phyloP scores from a whole-genome alignment of 2,888 invertebrate genomes.

The Synergus gifuensis region DNA sequence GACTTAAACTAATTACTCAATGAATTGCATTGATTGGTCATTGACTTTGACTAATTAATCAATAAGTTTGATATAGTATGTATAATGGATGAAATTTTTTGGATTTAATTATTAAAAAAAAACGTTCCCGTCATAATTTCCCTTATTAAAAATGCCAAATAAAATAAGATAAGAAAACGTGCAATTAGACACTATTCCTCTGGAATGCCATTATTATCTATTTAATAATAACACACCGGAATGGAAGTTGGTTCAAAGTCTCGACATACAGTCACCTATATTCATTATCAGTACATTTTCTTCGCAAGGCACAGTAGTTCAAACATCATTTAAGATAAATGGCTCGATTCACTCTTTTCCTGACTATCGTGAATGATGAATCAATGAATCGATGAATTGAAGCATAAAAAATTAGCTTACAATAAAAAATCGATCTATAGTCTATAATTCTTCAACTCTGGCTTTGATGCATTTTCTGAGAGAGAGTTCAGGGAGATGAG shows the following conservation, averaged over 20 bases:
- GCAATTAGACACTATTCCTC: not conserved
- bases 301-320: constrained; percentile 26
- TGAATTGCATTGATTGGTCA: not conserved
- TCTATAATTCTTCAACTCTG: not conserved
- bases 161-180: too few relatives aligned
- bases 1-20: not conserved
- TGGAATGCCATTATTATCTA: constrained; percentile 14
- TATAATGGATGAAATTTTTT: too few relatives aligned
- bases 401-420: not conserved
- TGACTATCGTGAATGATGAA: constrained; percentile 12
- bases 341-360: not conserved
- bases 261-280: constrained; percentile 38
- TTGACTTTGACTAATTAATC: not conserved
- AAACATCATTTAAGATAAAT: constrained; percentile 28
- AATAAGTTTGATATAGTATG: not conserved
- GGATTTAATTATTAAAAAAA: too few relatives aligned
- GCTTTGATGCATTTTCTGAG: constrained; percentile 5
- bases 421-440: constrained; percentile 2
- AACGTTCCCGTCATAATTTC: too few relatives aligned
- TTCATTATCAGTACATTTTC: constrained; percentile 24
- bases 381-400: not conserved
- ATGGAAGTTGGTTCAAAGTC: constrained; percentile 38
- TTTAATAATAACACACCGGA: constrained; percentile 31
- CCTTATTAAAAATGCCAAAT: too few relatives aligned
- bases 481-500: not conserved